Base-by-base conservation (phyloP, 2,888 invertebrate genomes). In the Microctonus aethiopoides region DNA sequence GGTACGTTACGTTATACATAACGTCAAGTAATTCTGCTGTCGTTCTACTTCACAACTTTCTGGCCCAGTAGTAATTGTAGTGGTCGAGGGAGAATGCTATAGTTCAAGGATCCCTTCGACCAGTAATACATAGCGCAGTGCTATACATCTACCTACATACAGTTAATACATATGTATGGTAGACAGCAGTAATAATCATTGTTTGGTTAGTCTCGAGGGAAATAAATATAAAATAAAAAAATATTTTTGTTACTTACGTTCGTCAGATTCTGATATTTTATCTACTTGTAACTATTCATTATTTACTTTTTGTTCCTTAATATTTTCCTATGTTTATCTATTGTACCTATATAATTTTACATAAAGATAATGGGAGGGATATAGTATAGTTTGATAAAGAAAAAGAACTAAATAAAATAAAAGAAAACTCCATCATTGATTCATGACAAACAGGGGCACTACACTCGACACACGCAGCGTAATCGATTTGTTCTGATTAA, bases 21-120 rank as follows among this genome's bases (percentile, higher is more conserved):
- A 7, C 46, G 46, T 57, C 57, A 57, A 57, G 57, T 32, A 32
- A 29, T 29, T 46, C 46, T 29, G 6, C n/a, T 29, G 46, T 16
- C 62, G 24, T 41, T 62, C 62, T 62, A 62, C 46, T 62, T 62
- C 16, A 41, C 41, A 62, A 62, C 62, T 62, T 61, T 24, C 24
- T 39, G 61, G 39, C 61, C 61, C 24, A 46, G 46, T 62, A 46
- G 46, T 46, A 62, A 62, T 62, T 62, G 51, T 46, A 29, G 62
- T 62, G 61, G 46, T 51, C 46, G 62, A 62, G 46, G 29, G 10
- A 39, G 46, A 62, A 62, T 46, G 62, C 46, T 62, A 62, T 51
- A 62, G 51, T 62, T 62, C 62, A 62, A 62, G 62, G 51, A 62
- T 62, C 29, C 57, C 32, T 57, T 34, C 57, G 29, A 57, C 29